Conservation (phyloP, 2,113 vertebrate species). For the Cochlearius cochlearius region DNA sequence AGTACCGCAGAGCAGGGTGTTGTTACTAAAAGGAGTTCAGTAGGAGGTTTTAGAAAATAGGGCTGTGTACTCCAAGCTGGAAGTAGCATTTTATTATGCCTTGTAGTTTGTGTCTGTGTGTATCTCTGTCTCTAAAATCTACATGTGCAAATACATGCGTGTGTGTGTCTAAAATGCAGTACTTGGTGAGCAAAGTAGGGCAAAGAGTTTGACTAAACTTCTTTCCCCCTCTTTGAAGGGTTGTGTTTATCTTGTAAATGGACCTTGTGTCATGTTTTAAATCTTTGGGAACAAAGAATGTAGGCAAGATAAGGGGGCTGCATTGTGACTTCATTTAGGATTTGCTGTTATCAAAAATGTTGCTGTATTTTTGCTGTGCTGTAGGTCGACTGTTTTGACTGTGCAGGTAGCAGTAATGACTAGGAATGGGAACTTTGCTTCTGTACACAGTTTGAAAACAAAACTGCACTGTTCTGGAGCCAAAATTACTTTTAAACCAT, state of each 20-base stretch:
- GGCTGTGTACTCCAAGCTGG: background rate
- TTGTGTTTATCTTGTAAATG: background rate
- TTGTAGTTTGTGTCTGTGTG: background rate
- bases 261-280: background rate
- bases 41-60: fast-evolving
- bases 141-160: background rate
- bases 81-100: background rate
- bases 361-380: background rate
- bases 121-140: background rate
- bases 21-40: fast-evolving
- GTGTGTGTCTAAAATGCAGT: fast-evolving
- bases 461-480: background rate
- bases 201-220: background rate
- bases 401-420: background rate
- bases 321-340: background rate
- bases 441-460: background rate
- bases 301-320: background rate
- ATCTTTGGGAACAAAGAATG: background rate
- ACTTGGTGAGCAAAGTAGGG: background rate
- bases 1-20: background rate
- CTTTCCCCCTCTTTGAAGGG: background rate
- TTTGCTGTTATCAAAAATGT: background rate
- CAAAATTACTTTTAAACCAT: background rate
- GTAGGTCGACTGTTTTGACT: background rate
- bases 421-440: background rate